Percentiles rank a stretch among this genome's conserved stretches.
Evolutionary conservation across 2,888 invertebrate genomes (phyloP).

Genomic region (Margaritifera margaritifera): DNA sequence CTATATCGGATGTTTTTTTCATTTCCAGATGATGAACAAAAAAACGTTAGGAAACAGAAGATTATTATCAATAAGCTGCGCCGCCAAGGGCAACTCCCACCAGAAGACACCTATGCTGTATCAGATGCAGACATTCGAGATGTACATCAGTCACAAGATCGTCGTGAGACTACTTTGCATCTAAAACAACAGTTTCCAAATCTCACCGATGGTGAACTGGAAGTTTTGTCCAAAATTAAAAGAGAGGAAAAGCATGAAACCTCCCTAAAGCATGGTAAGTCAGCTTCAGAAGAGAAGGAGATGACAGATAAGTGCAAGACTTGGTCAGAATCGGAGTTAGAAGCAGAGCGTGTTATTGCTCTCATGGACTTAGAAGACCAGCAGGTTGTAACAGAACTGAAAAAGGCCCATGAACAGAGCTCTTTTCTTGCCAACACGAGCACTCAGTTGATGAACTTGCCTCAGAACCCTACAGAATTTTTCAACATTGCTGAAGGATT

Average conservation of each 20-base stretch:
- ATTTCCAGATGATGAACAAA: conserved; percentile 64
- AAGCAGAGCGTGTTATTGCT: conserved; percentile 28
- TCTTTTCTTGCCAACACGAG: conserved; percentile 54
- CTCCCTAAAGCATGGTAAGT: not conserved
- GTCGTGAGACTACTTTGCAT: conserved; percentile 27
- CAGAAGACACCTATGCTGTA: conserved; percentile 49
- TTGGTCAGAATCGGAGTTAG: conserved; percentile 47
- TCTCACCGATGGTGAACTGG: conserved; percentile 37
- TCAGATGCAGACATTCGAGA: conserved; percentile 36
- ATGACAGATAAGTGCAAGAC: conserved; percentile 14
- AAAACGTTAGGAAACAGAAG: conserved; percentile 61
- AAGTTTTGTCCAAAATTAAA: conserved; percentile 32
- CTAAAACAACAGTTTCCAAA: conserved; percentile 38
- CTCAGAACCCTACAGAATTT: conserved; percentile 59
- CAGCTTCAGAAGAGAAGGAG: not conserved
- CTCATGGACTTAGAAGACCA: conserved; percentile 37
- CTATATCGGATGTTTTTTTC: conserved; percentile 2
- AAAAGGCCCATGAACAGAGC: conserved; percentile 51
- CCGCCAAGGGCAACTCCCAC: conserved; percentile 54
- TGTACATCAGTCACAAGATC: conserved; percentile 22
- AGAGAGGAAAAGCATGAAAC: conserved; percentile 8
- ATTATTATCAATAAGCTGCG: conserved; percentile 65
- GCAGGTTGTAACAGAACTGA: conserved; percentile 43
- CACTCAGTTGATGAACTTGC: conserved; percentile 43
- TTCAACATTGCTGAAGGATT: conserved; percentile 68